A percentile compares a stretch with the other conserved stretches of the same genome.
These are phyloP conservation scores for Ptychadena robeensis DNA, from an alignment of 2,797 vertebrate species.

Conservation along the genomic window DNA sequence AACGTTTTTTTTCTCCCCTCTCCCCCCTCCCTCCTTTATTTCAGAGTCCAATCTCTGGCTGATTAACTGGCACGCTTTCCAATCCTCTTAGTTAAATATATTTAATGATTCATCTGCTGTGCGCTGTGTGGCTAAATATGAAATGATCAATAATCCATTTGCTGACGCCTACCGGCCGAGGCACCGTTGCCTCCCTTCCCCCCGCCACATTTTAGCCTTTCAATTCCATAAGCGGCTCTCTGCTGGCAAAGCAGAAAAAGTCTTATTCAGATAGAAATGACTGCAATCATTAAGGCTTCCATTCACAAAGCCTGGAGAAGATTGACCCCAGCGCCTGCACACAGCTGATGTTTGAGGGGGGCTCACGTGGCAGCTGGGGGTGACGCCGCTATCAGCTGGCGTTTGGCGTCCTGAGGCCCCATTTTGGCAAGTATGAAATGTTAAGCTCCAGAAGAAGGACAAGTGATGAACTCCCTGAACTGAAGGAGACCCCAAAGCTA, in stretches of 20 bases:
- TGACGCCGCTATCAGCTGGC: not conserved
- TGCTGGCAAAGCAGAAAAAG: slow-evolving; percentile 33
- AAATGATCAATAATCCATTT: slow-evolving; percentile 65
- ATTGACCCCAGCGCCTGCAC: not conserved
- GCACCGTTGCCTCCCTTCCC: not conserved
- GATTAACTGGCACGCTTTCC: slow-evolving; percentile 47
- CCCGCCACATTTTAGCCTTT: not conserved
- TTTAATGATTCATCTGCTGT: slow-evolving; percentile 56
- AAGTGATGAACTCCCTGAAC: not conserved
- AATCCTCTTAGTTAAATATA: slow-evolving; percentile 48
- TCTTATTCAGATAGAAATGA: slow-evolving; percentile 19
- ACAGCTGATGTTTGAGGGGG: slow-evolving; percentile 1
- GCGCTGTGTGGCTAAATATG: slow-evolving; percentile 56
- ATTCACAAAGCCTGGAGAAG: slow-evolving; percentile 31
- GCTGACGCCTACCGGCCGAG: slow-evolving; percentile 37
- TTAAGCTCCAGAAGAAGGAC: not conserved
- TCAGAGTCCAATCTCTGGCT: slow-evolving; percentile 55
- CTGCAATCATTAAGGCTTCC: slow-evolving; percentile 19
- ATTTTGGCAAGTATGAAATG: not conserved
- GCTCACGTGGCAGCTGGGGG: slow-evolving; percentile 11
- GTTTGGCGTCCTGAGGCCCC: not conserved
- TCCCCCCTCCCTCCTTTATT: slow-evolving; percentile 37
- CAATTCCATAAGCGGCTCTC: not conserved
- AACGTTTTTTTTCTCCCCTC: slow-evolving; percentile 40
- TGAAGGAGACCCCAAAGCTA: not conserved